Evolutionary conservation across 2,797 vertebrate genomes (phyloP).

Genomic region (Australoheros facetus): DNA sequence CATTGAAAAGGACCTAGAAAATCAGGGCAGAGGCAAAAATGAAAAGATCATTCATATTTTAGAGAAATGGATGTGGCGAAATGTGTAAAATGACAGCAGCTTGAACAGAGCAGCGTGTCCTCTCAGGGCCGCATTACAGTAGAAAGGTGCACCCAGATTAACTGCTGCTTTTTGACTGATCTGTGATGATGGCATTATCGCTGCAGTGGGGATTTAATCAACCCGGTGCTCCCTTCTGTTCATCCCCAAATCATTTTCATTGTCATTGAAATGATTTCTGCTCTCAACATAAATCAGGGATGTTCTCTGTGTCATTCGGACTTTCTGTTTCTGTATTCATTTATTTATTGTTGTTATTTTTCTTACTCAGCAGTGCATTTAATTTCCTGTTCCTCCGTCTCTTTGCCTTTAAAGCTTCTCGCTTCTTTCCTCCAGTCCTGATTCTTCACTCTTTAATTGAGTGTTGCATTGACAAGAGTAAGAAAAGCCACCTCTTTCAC

Average conservation of each 20-base stretch:
- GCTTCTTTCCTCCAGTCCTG: fast-evolving
- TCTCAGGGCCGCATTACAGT: background rate
- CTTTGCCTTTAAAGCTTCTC: background rate
- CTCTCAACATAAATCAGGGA: background rate
- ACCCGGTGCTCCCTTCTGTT: background rate
- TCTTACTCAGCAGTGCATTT: background rate
- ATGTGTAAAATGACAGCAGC: background rate
- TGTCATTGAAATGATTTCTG: background rate
- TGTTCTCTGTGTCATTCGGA: background rate
- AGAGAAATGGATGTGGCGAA: background rate
- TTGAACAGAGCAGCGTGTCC: background rate
- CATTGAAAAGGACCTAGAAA: background rate
- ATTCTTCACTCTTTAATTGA: background rate
- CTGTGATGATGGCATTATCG: constrained; percentile 8
- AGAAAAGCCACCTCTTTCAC: background rate
- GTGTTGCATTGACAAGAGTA: background rate
- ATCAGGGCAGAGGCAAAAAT: background rate
- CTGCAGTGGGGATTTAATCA: constrained; percentile 19
- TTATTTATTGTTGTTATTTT: background rate
- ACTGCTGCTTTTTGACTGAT: background rate
- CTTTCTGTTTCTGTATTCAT: too few relatives aligned
- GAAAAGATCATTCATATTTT: background rate
- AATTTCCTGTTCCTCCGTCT: background rate
- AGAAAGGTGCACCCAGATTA: background rate
- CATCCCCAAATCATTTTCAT: background rate